Conservation (phyloP, 2,113 vertebrate species). For the Cynopterus brachyotis region DNA sequence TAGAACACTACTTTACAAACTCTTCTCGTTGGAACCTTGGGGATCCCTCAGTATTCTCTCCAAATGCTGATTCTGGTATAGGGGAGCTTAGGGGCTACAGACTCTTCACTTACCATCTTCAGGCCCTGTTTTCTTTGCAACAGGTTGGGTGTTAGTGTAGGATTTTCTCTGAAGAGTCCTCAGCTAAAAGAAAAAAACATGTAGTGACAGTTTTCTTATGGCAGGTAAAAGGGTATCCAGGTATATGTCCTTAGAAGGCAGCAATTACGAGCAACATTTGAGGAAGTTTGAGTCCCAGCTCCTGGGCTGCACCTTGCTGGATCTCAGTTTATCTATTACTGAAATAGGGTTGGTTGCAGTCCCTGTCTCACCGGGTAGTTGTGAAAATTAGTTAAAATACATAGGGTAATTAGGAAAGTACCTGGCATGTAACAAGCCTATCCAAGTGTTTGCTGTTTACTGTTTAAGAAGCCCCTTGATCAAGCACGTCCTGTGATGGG, state of each 20-base stretch:
- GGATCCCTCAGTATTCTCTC: not conserved
- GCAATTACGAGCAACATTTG: not conserved
- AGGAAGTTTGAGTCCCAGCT: not conserved
- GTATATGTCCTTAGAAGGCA: not conserved
- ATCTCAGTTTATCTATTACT: not conserved
- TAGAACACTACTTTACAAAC: not conserved
- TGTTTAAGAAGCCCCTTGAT: not conserved
- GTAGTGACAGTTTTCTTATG: not conserved
- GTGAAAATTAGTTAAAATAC: not conserved
- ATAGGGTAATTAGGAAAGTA: not conserved
- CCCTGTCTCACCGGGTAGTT: not conserved
- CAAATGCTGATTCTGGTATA: not conserved
- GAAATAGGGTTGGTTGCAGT: not conserved
- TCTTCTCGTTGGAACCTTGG: not conserved
- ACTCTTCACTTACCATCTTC: not conserved
- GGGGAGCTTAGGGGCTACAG: rapidly evolving
- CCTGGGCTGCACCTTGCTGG: not conserved
- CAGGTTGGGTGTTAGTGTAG: not conserved
- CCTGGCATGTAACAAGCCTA: not conserved
- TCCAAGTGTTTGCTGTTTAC: not conserved
- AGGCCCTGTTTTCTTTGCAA: not conserved
- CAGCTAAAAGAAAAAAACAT: not conserved
- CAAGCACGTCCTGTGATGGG: not conserved
- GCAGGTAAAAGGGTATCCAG: not conserved
- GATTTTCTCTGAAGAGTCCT: not conserved